Evolutionary conservation across 2,797 vertebrate species (phyloP).

Genomic region (Pseudotriccus pelzelni): DNA sequence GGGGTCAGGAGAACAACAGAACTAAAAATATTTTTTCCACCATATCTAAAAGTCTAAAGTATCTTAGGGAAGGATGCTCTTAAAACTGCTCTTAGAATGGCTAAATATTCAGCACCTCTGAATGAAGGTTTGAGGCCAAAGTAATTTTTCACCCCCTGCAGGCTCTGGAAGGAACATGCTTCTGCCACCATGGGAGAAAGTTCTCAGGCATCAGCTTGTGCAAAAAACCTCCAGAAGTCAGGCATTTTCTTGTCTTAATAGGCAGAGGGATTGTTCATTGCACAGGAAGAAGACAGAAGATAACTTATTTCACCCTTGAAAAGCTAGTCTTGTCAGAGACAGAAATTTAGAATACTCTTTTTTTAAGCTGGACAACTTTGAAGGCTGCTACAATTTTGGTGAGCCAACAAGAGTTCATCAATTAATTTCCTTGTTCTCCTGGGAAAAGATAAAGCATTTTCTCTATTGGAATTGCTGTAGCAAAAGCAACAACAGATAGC

Average conservation of each 20-base stretch:
- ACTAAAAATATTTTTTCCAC: neutral
- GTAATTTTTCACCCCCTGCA: neutral
- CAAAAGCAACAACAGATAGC: neutral
- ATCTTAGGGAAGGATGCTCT: neutral
- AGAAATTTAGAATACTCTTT: neutral
- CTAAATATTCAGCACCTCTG: neutral
- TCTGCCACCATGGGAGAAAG: rapidly evolving
- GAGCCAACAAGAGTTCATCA: neutral
- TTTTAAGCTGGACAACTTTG: neutral
- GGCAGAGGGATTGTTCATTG: neutral
- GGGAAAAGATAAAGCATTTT: neutral
- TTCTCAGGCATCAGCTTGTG: neutral
- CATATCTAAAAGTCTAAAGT: neutral
- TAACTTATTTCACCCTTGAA: neutral
- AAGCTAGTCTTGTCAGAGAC: neutral
- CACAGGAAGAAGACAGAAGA: neutral
- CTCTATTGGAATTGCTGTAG: neutral
- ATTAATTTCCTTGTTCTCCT: neutral
- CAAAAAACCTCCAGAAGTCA: rapidly evolving
- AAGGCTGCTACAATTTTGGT: neutral
- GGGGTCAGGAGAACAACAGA: neutral
- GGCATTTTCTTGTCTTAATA: neutral
- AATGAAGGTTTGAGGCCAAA: neutral
- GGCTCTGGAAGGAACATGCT: neutral
- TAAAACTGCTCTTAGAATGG: neutral